These are phyloP conservation scores for Drosophila helvetica DNA, from an alignment of 2,888 invertebrate genomes.

Conservation along the genomic window DNA sequence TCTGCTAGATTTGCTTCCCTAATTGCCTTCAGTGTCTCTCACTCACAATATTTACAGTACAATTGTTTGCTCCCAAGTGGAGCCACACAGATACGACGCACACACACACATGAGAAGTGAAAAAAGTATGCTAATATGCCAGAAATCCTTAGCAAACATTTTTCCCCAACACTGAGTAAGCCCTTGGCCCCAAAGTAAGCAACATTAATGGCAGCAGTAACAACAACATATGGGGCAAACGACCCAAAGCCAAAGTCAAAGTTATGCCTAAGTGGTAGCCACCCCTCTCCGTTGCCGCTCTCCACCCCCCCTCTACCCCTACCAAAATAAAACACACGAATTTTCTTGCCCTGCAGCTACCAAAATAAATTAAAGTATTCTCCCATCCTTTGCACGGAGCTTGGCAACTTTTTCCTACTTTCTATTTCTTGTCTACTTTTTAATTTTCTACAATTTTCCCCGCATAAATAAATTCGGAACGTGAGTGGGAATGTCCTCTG, in stretches of 20 bases:
- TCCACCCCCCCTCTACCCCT: neutral
- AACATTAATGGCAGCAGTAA: conserved; percentile 64
- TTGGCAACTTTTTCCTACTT: conserved; percentile 28
- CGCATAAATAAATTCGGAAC: conserved; percentile 44
- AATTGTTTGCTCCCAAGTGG: neutral
- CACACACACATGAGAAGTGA: neutral
- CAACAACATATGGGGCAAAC: conserved; percentile 44
- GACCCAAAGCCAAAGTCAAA: conserved; percentile 48
- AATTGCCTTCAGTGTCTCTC: conserved; percentile 16
- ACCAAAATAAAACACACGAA: conserved; percentile 11
- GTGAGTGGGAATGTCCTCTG: conserved; percentile 25
- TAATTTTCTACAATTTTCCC: conserved; percentile 48
- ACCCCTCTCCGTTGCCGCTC: conserved; percentile 1
- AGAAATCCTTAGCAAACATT: conserved; percentile 52
- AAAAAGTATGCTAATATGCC: conserved; percentile 36
- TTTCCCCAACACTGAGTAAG: conserved; percentile 28
- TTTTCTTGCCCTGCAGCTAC: conserved; percentile 48
- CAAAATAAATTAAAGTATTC: conserved; percentile 73
- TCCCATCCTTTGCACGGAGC: conserved; percentile 34
- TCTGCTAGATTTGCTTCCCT: conserved; percentile 15
- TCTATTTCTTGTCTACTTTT: conserved; percentile 46
- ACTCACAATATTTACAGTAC: conserved; percentile 18
- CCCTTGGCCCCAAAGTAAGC: conserved; percentile 49
- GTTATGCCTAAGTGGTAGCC: conserved; percentile 53
- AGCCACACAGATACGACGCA: neutral